A percentile compares a stretch with the other conserved stretches of the same genome.
phyloP scores from a whole-genome alignment of 2,797 vertebrate species.

The Enteromius viviparus region DNA sequence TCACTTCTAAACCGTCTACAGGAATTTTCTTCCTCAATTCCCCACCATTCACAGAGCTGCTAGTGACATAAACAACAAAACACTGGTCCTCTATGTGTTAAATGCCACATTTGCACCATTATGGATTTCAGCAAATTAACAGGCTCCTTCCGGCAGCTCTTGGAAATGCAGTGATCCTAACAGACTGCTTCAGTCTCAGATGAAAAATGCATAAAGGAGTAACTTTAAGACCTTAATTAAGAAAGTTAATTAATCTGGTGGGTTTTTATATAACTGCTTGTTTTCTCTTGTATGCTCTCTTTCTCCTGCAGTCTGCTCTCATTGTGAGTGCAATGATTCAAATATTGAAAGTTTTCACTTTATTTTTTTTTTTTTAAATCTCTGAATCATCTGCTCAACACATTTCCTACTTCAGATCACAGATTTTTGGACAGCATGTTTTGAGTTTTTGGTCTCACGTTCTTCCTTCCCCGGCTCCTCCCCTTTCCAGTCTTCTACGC shows the following conservation, averaged over 20 bases:
- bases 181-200: background rate
- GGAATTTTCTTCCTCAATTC: slow-evolving; percentile 35
- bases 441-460: slow-evolving; percentile 3
- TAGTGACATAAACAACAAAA: slow-evolving; percentile 11
- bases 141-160: background rate
- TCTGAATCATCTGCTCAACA: slow-evolving; percentile 1
- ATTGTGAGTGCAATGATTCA: background rate
- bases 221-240: background rate
- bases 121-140: background rate
- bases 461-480: slow-evolving; percentile 40
- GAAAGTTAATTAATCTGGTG: background rate
- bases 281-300: background rate
- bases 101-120: slow-evolving; percentile 23
- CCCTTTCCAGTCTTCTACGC: slow-evolving; percentile 41
- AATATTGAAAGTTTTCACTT: background rate
- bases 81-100: slow-evolving; percentile 26
- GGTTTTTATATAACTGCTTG: background rate
- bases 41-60: slow-evolving; percentile 18
- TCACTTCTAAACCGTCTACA: background rate
- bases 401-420: slow-evolving; percentile 15
- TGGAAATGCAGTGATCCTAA: background rate
- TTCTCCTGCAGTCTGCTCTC: no score
- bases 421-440: slow-evolving; percentile 30
- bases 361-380: background rate
- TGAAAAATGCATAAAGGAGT: background rate